Evolutionary conservation across 2,888 invertebrate species (phyloP), one percentile per base, ranked within the genome.

Genomic region (Andrena fulva): DNA sequence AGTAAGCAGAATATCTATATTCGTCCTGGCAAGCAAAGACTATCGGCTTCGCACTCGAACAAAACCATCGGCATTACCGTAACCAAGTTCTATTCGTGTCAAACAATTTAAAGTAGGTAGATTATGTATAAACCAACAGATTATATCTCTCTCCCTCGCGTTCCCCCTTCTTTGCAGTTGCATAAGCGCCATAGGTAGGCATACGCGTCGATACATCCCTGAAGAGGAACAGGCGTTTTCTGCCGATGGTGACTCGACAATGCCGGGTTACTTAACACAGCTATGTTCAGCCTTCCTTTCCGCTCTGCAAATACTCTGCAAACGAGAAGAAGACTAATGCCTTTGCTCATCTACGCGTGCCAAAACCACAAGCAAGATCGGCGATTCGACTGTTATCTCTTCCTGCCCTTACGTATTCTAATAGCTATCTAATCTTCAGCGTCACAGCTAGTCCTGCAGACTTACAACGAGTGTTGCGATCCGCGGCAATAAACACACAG

Each of bases 41-140:
- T 74, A 82, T 84, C 74, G 63, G 59, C 66, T 75, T 85, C 64
- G 56, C 63, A 35, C 68, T 56, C 63, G 76, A 77, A 88, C 62
- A 74, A 82, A 87, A 77, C 66, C 66, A 60, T 60, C 35, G 50
- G 33, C 66, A 60, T 69, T 60, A 73, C 68, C 78, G 74, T 69
- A 52, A 71, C 20, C 66, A 54, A 60, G 60, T 77, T 73, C 69
- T 87, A 87, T 87, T 83, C 78, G 54, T 67, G 84, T 81, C 88
- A 66, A 78, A 82, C 71, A 78, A 80, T 76, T 73, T 69, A 71
- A 86, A 82, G 67, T 66, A 86, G 80, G 67, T 66, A 80, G 77
- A 85, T 70, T 78, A 76, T 42, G 24, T 42, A 75, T 29, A n/a
- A 73, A 59, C 56, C 27, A n/a, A 29, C 35, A 2, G 59, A 60